Base-by-base conservation (phyloP, 2,113 vertebrate species). In the Pogona vitticeps region DNA sequence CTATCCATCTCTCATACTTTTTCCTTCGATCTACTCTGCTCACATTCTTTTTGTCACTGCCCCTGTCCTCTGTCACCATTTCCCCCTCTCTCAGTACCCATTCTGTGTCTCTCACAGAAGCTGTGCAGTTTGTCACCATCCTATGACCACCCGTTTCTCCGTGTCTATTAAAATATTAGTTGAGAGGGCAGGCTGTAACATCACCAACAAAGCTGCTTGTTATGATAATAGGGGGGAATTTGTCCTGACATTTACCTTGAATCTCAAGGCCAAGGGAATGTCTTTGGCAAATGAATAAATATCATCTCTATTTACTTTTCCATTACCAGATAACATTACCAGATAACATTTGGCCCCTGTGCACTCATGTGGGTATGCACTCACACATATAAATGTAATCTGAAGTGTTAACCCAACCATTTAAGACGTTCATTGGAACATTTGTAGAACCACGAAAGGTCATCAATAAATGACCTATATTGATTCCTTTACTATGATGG, bases 11-110 rank as follows among this genome's bases (percentile, higher is more conserved):
- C n/a, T 28, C 20, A 23, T 63, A 6, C 61, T 20, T 14, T 58
- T 1, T 12, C n/a, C n/a, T n/a, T n/a, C n/a, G n/a, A n/a, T n/a
- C n/a, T n/a, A 3, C 26, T 2, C 59, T 31, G 1, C 33, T 13
- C 0, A 40, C 20, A 21, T 18, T 63, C 20, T n/a, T n/a, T n/a
- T n/a, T n/a, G n/a, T n/a, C n/a, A n/a, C 18, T 63, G 61, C 6
- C 14, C 23, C 58, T 12, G 20, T 63, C 61, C 61, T 63, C 18
- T 63, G 61, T 18, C 18, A 63, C 23, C 61, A 18, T n/a, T 6
- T 71, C 6, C 18, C 65, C 52, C 6, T 31, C 28, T 56, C 18
- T 33, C 31, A 6, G 61, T 31, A 23, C 28, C 59, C 7, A 52
- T 52, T 70, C 20, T 23, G 28, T 61, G 59, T 72, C 21, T 52